Evolutionary conservation across 1,140 invertebrate species (phyloP).

Genomic region (Polypedilum pembai): DNA sequence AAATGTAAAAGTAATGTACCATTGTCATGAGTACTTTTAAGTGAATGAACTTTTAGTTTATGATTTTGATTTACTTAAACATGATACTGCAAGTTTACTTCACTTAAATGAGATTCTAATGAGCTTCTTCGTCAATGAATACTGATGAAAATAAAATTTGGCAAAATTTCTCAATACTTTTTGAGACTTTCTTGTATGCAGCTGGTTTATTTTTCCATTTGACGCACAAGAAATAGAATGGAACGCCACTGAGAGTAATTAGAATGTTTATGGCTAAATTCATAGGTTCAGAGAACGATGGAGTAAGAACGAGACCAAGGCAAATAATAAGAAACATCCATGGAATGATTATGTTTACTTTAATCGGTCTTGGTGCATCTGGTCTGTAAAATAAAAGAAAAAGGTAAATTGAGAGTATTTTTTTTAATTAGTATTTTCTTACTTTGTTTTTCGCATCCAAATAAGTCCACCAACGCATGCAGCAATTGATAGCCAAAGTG

Average conservation of each 20-base stretch:
- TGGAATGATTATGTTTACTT: slow-evolving; percentile 71
- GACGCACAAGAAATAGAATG: slow-evolving; percentile 83
- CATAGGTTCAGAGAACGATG: slow-evolving; percentile 64
- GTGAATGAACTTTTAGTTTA: no score
- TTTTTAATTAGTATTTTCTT: slow-evolving; percentile 9
- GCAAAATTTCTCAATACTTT: slow-evolving; percentile 37
- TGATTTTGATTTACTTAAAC: no score
- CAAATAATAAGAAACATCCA: slow-evolving; percentile 78
- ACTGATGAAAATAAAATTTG: slow-evolving; percentile 41
- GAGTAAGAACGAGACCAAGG: slow-evolving; percentile 72
- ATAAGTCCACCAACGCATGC: slow-evolving; percentile 70
- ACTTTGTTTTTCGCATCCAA: slow-evolving; percentile 58
- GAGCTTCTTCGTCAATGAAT: slow-evolving; percentile 35
- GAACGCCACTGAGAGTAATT: slow-evolving; percentile 82
- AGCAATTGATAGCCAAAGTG: slow-evolving; percentile 69
- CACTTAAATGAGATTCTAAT: neutral
- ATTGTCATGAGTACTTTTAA: no score
- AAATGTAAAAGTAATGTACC: no score
- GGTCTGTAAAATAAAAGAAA: slow-evolving; percentile 45
- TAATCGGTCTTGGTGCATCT: slow-evolving; percentile 69
- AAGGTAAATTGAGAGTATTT: slow-evolving; percentile 22
- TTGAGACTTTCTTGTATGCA: slow-evolving; percentile 36
- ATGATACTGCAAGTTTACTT: no score
- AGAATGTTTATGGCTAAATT: slow-evolving; percentile 76
- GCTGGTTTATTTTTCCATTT: slow-evolving; percentile 70